Base-by-base conservation (phyloP, 2,888 invertebrate genomes). In the Agrenia bidenticulata region DNA sequence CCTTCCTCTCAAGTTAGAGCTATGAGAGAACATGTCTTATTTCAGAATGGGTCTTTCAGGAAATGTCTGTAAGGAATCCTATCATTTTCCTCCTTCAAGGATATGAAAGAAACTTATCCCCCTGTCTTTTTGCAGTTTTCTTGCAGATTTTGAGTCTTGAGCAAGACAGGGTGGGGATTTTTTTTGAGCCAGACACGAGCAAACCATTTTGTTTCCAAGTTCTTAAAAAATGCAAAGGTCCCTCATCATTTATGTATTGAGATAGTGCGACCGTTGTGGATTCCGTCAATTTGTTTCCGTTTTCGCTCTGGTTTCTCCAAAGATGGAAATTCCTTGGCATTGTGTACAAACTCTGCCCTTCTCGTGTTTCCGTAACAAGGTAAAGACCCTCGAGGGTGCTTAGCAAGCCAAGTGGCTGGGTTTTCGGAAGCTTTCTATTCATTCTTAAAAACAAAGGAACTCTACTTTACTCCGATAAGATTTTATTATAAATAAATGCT, bases 281-380 rank as follows among this genome's bases (percentile, higher is more conserved):
- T 23, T 55, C 23, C 37, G 56, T 57, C 56, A 57, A 57, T 57
- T 55, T 55, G 55, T 26, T 55, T 57, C 37, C 32, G 37, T 37
- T 37, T 57, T 57, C 41, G 4, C 17, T 32, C 45, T 15, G 19
- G 51, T 13, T n/a, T 55, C 32, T 55, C 17, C 32, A 32, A 5
- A 9, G 55, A 37, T 27, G 26, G 13, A 27, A 27, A 24, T 51
- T 51, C 11, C 32, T 7, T 32, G 32, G 32, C 32, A 4, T 32
- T 7, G 32, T 32, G n/a, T n/a, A n/a, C 32, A 32, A 7, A 4
- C 11, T 32, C 32, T 32, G 4, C 32, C 32, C 32, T 32, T 32
- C 45, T 45, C 45, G 15, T 19, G 19, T 45, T 5, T 45, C 9
- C 45, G 15, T 45, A 15, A 45, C 5, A 17, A 45, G 15, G 19